These are phyloP conservation scores for Apoderus coryli DNA, from an alignment of 2,888 invertebrate species.

Conservation along the genomic window DNA sequence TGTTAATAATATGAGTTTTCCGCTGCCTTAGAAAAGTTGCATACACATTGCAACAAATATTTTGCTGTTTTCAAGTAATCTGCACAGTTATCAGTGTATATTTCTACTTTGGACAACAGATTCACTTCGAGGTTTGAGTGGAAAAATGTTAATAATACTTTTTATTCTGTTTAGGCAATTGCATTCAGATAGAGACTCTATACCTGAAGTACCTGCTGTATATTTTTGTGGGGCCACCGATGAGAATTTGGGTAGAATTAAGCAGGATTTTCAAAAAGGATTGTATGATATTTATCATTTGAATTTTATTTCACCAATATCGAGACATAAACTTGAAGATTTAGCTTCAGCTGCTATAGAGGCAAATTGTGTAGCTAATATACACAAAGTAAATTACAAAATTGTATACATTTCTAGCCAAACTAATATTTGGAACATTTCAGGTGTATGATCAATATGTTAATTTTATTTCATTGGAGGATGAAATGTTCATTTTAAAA, in stretches of 20 bases:
- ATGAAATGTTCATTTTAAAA: constrained; percentile 88
- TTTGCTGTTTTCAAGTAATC: no score
- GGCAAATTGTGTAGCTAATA: constrained; percentile 77
- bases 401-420: no score
- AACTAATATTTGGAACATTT: constrained; percentile 19
- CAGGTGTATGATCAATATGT: constrained; percentile 94
- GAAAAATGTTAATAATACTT: no score
- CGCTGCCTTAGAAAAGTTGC: no score
- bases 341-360: constrained; percentile 85
- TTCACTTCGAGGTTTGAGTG: no score
- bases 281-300: constrained; percentile 90
- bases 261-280: constrained; percentile 76
- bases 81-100: no score
- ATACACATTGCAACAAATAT: no score
- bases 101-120: no score
- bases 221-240: constrained; percentile 95
- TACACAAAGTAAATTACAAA: constrained; percentile 60
- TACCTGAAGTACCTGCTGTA: constrained; percentile 96
- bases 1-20: no score
- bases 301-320: constrained; percentile 93
- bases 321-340: constrained; percentile 87
- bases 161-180: constrained; percentile 47
- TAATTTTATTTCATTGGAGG: constrained; percentile 95
- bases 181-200: constrained; percentile 78
- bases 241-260: constrained; percentile 88